Evolutionary conservation across 2,888 invertebrate species (phyloP), one percentile per base, ranked within the genome.

Genomic region (Sceliomorpha sp.): DNA sequence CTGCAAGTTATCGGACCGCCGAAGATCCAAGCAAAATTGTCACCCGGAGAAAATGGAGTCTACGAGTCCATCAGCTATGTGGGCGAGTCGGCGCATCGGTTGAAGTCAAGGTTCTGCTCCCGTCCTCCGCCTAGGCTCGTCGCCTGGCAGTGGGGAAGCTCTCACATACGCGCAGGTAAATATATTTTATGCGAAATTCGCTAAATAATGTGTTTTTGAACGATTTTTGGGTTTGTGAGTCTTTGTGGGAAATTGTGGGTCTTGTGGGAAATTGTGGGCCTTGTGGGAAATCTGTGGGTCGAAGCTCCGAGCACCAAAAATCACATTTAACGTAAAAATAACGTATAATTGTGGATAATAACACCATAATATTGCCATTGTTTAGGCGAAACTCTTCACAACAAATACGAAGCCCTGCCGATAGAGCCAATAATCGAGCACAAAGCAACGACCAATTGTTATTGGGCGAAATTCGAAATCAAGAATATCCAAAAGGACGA

Each of bases 121-220:
- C 77, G 84, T 58, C 96, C 96, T 0, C 92, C 94, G 56, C 96
- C 96, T 0, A 90, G 92, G 62, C 90, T 93, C 32, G 94, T 96
- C 29, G 93, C 94, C 67, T 97, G 96, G 96, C 93, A 96, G 78
- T 97, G 96, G 96, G 96, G 96, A 59, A 88, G 87, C 44, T 84
- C 84, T 13, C 85, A 87, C 36, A 82, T 88, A 45, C 76, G 86
- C 70, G 85, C 87, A 45, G 88, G 88, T 86, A 75, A 56, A 70
- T 60, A 8, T 27, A 6, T 39, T 5, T 7, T 7, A 5, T 24
- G 7, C 24, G 7, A 24, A 24, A 24, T 7, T 5, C 7, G 4
- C 24, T 7, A n/a, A n/a, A n/a, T n/a, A n/a, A n/a, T n/a, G n/a
- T n/a, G n/a, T n/a, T n/a, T n/a, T n/a, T n/a, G n/a, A n/a, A n/a